These are phyloP conservation scores for Neoascia interrupta DNA, from an alignment of 2,888 invertebrate genomes.

Conservation along the genomic window DNA sequence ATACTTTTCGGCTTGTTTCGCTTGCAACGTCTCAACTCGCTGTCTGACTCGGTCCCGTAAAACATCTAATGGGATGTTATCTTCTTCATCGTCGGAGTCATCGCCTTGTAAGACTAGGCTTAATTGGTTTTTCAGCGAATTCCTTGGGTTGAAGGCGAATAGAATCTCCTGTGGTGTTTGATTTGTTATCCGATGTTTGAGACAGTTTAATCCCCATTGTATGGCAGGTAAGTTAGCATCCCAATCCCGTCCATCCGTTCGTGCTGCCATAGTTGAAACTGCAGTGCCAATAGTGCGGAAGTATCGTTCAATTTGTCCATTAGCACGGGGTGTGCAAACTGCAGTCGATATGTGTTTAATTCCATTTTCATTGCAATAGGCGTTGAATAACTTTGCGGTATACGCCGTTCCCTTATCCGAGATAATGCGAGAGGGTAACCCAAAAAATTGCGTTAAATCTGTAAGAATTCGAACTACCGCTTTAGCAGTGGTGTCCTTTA, in stretches of 20 bases:
- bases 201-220: no score
- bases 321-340: conserved; percentile 58
- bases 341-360: conserved; percentile 44
- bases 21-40: conserved; percentile 1
- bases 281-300: no score
- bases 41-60: conserved; percentile 10
- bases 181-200: no score
- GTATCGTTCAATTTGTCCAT: no score
- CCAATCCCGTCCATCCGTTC: no score
- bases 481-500: conserved; percentile 6
- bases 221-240: no score
- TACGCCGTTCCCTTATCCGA: conserved; percentile 67
- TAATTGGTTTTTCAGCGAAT: no score
- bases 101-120: no score
- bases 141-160: no score
- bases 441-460: conserved; percentile 51
- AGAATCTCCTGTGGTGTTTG: no score
- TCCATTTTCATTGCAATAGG: conserved; percentile 45
- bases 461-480: conserved; percentile 1
- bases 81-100: background rate
- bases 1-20: conserved; percentile 2
- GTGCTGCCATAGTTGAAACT: no score
- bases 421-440: conserved; percentile 51
- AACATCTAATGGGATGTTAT: no score
- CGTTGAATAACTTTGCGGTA: conserved; percentile 57